A percentile compares a stretch with the other conserved stretches of the same genome.
Conservation (phyloP, 2,888 invertebrate genomes). For the Synanthedon myopaeformis region DNA sequence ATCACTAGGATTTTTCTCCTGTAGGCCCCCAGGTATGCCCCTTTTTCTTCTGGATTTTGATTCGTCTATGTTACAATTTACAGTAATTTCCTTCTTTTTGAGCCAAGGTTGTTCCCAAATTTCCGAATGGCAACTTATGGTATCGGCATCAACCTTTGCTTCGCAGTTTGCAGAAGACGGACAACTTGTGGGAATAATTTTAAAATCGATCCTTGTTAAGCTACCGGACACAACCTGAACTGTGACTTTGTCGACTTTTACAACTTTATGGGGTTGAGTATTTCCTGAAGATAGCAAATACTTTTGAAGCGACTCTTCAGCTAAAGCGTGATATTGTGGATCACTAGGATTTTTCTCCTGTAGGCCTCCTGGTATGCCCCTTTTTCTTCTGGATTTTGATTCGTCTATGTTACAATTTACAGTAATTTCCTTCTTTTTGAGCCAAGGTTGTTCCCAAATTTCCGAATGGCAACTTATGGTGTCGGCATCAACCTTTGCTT, state of each 20-base stretch:
- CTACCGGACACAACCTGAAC: constrained; percentile 27
- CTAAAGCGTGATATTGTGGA: constrained; percentile 19
- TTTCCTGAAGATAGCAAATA: constrained; percentile 11
- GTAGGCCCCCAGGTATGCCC: not conserved
- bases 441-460: constrained; percentile 1
- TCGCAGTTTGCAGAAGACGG: not conserved
- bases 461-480: not conserved
- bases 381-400: not conserved
- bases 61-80: constrained; percentile 9
- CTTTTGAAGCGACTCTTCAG: constrained; percentile 25
- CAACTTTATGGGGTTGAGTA: constrained; percentile 16
- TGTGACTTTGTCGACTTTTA: constrained; percentile 24
- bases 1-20: constrained; percentile 9
- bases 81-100: constrained; percentile 29
- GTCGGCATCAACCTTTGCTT: not conserved
- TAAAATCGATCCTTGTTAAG: constrained; percentile 28
- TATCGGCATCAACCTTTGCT: constrained; percentile 23
- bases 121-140: constrained; percentile 39
- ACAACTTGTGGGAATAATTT: constrained; percentile 20
- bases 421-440: not conserved
- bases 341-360: constrained; percentile 16
- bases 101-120: constrained; percentile 73
- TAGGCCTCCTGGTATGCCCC: not conserved
- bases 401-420: not conserved
- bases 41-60: not conserved